A percentile compares a stretch with the other conserved stretches of the same genome.
phyloP scores from a whole-genome alignment of 2,113 vertebrate species.

The Mugil cephalus region DNA sequence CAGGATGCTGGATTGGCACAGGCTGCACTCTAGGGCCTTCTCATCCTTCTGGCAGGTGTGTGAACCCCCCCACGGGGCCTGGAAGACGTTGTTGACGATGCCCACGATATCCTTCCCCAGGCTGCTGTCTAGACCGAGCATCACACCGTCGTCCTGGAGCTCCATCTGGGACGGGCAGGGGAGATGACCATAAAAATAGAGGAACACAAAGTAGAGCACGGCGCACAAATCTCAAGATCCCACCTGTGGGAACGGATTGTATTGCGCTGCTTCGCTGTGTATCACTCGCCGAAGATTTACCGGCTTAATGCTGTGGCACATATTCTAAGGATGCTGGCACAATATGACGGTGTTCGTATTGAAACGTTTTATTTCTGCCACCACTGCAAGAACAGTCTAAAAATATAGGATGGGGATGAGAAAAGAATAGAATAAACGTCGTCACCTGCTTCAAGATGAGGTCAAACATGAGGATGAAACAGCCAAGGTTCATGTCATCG shows the following conservation, averaged over 20 bases:
- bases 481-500: constrained; percentile 98
- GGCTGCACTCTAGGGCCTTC: constrained; percentile 92
- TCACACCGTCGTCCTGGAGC: constrained; percentile 96
- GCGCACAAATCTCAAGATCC: constrained; percentile 46
- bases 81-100: constrained; percentile 98
- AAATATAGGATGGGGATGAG: no score
- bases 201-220: constrained; percentile 45
- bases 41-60: constrained; percentile 98
- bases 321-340: background rate
- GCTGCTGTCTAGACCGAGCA: constrained; percentile 94
- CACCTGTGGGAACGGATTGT: constrained; percentile 47
- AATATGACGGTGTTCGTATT: background rate
- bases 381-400: no score
- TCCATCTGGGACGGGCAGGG: constrained; percentile 89
- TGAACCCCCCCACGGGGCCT: constrained; percentile 98
- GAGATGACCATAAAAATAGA: constrained; percentile 27
- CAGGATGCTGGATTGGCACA: constrained; percentile 98
- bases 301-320: background rate
- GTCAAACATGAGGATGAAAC: constrained; percentile 99
- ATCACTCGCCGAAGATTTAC: background rate
- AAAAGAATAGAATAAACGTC: background rate
- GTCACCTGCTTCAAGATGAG: constrained; percentile 97
- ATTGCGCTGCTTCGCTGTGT: background rate
- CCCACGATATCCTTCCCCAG: constrained; percentile 96
- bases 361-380: background rate